phyloP scores from a whole-genome alignment of 2,113 vertebrate species.

The Bucco capensis region DNA sequence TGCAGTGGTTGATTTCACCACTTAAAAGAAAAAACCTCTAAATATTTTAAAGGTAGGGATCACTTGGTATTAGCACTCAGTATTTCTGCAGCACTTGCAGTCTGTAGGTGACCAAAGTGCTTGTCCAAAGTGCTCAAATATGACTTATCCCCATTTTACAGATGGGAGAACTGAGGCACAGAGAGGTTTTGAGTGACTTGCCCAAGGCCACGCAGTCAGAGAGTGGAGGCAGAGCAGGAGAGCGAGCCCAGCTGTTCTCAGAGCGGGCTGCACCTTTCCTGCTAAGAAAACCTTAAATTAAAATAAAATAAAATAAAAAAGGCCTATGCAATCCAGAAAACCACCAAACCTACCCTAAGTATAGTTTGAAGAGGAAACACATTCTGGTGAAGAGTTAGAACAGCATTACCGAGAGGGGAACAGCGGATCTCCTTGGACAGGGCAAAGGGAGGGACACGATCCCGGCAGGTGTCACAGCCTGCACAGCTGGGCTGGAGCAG shows the following conservation, averaged over 20 bases:
- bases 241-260: not conserved
- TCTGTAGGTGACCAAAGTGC: not conserved
- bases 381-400: conserved; percentile 35
- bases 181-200: conserved; percentile 51
- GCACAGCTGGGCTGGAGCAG: not conserved
- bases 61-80: conserved; percentile 24
- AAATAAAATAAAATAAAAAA: too few species aligned
- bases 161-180: conserved; percentile 62
- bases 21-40: not conserved
- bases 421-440: not conserved
- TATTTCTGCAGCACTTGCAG: not conserved
- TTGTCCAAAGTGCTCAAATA: conserved; percentile 45
- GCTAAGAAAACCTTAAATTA: too few species aligned
- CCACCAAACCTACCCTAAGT: not conserved
- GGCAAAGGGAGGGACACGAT: not conserved
- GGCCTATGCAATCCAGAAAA: conserved; percentile 38
- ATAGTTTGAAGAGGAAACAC: conserved; percentile 14
- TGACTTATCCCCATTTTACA: conserved; percentile 62
- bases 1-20: conserved; percentile 17
- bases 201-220: conserved; percentile 51
- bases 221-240: conserved; percentile 48
- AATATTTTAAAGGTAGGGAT: conserved; percentile 30
- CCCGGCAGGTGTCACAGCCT: not conserved
- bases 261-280: not conserved
- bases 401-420: not conserved